Conservation (phyloP, 2,888 invertebrate species). For the Eristalis arbustorum region DNA sequence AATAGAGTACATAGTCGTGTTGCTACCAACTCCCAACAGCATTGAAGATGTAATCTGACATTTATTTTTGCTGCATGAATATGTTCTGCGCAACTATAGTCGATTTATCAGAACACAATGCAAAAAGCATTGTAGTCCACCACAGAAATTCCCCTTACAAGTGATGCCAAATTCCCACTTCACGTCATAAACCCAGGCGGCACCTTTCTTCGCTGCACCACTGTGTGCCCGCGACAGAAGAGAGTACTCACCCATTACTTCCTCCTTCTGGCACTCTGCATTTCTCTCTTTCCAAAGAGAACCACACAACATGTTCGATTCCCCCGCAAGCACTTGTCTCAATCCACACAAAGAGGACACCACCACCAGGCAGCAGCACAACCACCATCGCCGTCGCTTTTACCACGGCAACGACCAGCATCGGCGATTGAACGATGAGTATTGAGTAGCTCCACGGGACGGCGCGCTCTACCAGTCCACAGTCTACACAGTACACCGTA, state of each 20-base stretch:
- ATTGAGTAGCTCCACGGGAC: slow-evolving; percentile 1
- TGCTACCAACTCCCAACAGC: no score
- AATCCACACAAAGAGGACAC: slow-evolving; percentile 2
- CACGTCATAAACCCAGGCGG: neutral
- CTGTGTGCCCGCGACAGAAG: neutral
- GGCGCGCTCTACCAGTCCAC: slow-evolving; percentile 23
- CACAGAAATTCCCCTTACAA: no score
- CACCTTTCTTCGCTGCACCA: neutral
- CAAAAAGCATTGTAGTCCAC: no score
- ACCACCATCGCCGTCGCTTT: slow-evolving; percentile 1
- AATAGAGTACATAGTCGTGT: no score
- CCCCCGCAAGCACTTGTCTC: neutral
- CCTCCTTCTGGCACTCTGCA: neutral
- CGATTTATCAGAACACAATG: no score
- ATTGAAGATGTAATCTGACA: no score
- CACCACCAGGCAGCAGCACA: neutral
- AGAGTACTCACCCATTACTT: neutral
- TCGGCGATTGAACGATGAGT: slow-evolving; percentile 1
- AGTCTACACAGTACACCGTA: neutral
- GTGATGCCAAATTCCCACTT: no score
- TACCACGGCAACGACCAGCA: neutral
- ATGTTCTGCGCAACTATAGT: no score
- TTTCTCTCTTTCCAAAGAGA: neutral
- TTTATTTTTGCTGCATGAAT: no score
- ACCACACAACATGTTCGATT: neutral